Base-by-base conservation (phyloP, 1,140 invertebrate species). In the Atta cephalotes region DNA sequence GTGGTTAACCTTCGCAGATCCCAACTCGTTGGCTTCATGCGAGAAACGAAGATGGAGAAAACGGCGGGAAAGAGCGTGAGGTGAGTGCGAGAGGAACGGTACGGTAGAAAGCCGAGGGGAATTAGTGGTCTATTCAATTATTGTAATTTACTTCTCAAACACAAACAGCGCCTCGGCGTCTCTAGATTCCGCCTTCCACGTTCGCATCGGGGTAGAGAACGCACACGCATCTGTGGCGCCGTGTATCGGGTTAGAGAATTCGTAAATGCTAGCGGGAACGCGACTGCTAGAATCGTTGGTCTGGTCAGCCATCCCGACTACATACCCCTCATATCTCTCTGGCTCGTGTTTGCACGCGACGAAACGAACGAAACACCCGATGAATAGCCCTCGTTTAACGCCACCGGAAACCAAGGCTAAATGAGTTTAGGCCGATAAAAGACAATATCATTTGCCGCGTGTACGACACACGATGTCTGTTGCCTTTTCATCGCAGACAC, bases 71-170 rank as follows among this genome's bases (percentile, higher is more conserved):
- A 84, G 80, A 84, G 68, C 68, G 78, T 39, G 77, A 78, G 65
- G 12, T 45, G 49, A 77, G 70, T 14, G 10, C 12, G 70, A 21
- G 71, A n/a, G 72, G 35, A 12, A 76, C 28, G n/a, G 68, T 28
- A n/a, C 77, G 87, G 74, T 70, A 82, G 53, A 35, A 25, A 90
- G 82, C 85, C 87, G 58, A 89, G 87, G 89, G 90, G 90, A 95
- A 94, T 95, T 94, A 95, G 91, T 86, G 92, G 94, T 93, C 93
- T 94, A 95, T 95, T 95, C 94, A 94, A 95, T 95, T 95, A 95
- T 95, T 94, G 93, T 95, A 94, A 95, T 95, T 95, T 95, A 94
- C 93, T 95, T 95, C 91, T 90, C 92, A 92, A 95, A 95, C 92
- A 93, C 94, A 95, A 95, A 95, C 92, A 95, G 78, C 81, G 51